Evolutionary conservation across 1,140 invertebrate species (phyloP), one percentile per base, ranked within the genome.

Genomic region (Rhyzopertha dominica): DNA sequence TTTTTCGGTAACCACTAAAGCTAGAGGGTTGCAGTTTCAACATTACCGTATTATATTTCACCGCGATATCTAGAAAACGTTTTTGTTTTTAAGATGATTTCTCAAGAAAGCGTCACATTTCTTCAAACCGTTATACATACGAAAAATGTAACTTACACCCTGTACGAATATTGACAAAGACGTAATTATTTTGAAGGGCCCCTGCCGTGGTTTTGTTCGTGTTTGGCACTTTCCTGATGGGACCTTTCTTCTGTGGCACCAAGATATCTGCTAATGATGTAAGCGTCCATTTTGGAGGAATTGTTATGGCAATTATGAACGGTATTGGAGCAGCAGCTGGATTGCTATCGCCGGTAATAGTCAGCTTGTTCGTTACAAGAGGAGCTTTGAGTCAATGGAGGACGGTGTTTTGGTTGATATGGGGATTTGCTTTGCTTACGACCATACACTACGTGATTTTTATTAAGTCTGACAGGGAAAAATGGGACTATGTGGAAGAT

Each of bases 211-310:
- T 5, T 5, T 31, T 54, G 2, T 47, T 43, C 24, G 20, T 26
- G 9, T 1, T 44, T 4, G 30, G 22, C 9, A 14, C 36, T 8
- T 26, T 43, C 14, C 22, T 35, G 10, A 20, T 35, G 4, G 42
- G 30, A 12, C 42, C 42, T 0, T 35, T 43, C 29, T 43, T 35
- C 18, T 43, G 31, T 4, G 42, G 42, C 4, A 35, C 36, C 20
- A 34, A 35, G 10, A 12, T 43, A 12, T 35, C 34, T 9, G 30
- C 26, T 5, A 43, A 43, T 12, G 42, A 43, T 35, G 10, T 43
- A 7, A 43, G 22, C 5, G 26, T 12, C 4, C 30, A 36, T 24
- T 43, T 26, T 19, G 42, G 16, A 8, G 42, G 42, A 26, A 43
- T 26, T 1, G 36, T 43, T 8, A 43, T 35, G 30, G 30, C 42